Conservation (phyloP, 2,797 vertebrate genomes). For the Zalophus californianus region DNA sequence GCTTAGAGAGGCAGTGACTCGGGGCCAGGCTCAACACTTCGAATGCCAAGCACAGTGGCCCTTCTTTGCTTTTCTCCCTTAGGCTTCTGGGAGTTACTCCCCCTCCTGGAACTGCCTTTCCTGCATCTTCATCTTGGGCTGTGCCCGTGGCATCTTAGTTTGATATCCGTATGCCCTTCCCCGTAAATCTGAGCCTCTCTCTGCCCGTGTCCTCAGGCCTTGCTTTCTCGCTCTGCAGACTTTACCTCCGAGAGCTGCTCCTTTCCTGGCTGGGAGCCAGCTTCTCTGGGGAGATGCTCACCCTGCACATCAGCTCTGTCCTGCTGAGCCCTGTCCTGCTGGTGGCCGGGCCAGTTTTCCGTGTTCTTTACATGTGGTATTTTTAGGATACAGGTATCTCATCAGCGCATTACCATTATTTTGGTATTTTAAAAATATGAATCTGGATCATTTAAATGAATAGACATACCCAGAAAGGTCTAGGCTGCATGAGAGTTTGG, state of each 20-base stretch:
- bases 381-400: not conserved
- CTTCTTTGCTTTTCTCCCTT: not conserved
- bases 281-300: not conserved
- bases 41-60: not conserved
- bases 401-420: not conserved
- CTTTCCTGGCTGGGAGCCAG: no score
- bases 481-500: not conserved
- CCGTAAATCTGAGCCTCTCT: not conserved
- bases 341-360: not conserved
- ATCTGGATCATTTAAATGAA: not conserved
- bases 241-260: not conserved
- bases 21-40: not conserved
- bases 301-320: accelerated
- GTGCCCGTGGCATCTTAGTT: not conserved
- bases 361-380: not conserved
- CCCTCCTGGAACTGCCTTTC: not conserved
- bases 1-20: not conserved
- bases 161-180: not conserved
- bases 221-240: not conserved
- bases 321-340: not conserved
- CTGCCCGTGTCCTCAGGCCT: not conserved
- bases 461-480: not conserved
- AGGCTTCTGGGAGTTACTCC: not conserved
- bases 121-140: not conserved
- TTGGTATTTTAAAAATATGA: not conserved